A percentile compares a stretch with the other conserved stretches of the same genome.
Conservation (phyloP, 2,797 vertebrate species). For the Selene dorsalis region DNA sequence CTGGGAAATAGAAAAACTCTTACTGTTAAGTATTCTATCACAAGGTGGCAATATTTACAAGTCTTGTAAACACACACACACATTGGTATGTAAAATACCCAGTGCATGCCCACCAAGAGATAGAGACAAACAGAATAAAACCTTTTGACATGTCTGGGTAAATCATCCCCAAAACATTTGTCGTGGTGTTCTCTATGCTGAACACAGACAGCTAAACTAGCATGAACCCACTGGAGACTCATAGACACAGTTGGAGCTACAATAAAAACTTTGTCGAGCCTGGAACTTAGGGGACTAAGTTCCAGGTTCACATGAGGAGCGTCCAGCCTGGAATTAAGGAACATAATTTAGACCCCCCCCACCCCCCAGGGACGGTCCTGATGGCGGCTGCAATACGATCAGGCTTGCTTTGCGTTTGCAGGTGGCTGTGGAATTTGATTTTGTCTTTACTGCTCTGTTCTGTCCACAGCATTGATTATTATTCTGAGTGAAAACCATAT, state of each 20-base stretch:
- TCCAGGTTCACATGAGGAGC: not conserved
- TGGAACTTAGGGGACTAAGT: conserved; percentile 49
- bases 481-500: conserved; percentile 72
- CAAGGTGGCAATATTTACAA: conserved; percentile 61
- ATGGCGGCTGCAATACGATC: conserved; percentile 33
- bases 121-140: conserved; percentile 43
- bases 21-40: conserved; percentile 39
- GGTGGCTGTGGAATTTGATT: conserved; percentile 66
- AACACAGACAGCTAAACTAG: conserved; percentile 67
- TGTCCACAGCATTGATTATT: conserved; percentile 69
- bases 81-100: conserved; percentile 21
- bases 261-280: conserved; percentile 74
- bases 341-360: conserved; percentile 65
- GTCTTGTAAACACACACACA: conserved; percentile 37
- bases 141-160: conserved; percentile 57
- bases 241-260: conserved; percentile 41
- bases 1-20: conserved; percentile 5
- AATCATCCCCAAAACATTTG: conserved; percentile 54
- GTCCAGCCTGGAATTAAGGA: conserved; percentile 71
- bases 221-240: conserved; percentile 62
- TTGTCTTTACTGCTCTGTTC: conserved; percentile 59
- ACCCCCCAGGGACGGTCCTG: conserved; percentile 25
- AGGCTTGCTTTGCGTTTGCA: conserved; percentile 51
- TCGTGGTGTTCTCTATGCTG: conserved; percentile 47
- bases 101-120: conserved; percentile 4